These are phyloP conservation scores for Vulpes lagopus DNA, from an alignment of 2,113 vertebrate species.

Conservation along the genomic window DNA sequence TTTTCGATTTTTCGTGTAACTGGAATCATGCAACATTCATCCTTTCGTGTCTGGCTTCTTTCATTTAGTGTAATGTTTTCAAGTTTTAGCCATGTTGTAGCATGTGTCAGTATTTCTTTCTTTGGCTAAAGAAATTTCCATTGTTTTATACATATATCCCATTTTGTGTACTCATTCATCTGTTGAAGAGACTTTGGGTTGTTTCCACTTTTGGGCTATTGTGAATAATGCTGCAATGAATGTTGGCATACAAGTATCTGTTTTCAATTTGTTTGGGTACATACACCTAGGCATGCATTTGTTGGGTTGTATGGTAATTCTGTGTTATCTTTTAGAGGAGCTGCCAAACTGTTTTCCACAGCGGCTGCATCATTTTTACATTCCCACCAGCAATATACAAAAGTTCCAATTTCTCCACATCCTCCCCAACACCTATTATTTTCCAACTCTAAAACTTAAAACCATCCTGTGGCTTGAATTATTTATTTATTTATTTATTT, in stretches of 20 bases:
- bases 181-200: background rate
- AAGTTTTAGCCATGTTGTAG: background rate
- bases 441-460: background rate
- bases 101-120: background rate
- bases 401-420: background rate
- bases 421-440: background rate
- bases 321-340: background rate
- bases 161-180: background rate
- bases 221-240: background rate
- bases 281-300: background rate
- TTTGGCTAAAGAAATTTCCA: background rate
- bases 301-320: background rate
- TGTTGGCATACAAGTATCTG: background rate
- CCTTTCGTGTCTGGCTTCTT: background rate
- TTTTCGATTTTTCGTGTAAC: background rate
- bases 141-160: background rate
- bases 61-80: background rate
- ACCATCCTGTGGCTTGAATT: too few species aligned
- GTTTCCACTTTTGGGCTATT: background rate
- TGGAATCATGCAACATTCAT: background rate
- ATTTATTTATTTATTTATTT: too few species aligned
- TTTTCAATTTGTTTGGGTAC: background rate
- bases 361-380: background rate
- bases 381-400: background rate
- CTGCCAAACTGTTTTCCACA: background rate